Evolutionary conservation across 2,113 vertebrate species (phyloP), one percentile per base, ranked within the genome.

Genomic region (Anguilla rostrata): DNA sequence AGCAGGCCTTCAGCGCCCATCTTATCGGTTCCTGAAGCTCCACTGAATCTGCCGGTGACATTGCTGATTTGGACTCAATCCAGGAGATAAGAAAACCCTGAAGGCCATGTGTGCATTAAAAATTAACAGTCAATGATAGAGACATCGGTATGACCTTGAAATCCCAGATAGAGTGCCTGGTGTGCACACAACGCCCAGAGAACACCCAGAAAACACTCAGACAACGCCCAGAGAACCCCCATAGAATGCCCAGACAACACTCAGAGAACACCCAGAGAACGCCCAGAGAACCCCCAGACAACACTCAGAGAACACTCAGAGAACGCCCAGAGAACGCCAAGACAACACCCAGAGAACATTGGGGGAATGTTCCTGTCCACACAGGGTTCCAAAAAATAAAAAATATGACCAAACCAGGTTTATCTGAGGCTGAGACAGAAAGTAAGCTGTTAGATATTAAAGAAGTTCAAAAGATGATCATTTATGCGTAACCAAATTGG

Each of bases 31-130:
- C 29, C 39, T 80, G n/a, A 43, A 0, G 18, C 34, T 79, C 78
- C 53, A 84, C 16, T 3, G 16, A 79, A 63, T 85, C 78, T 15
- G 39, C 22, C 18, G n/a, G 40, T 83, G 78, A 87, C 87, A 63
- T 78, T 86, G 82, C 26, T 34, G n/a, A 39, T 75, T 56, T n/a
- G 14, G 22, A 78, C 53, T 86, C 85, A 78, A 82, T 39, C 63
- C 5, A 22, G 80, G 78, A 57, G 85, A 91, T 91, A 90, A 92
- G 83, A 11, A 16, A 40, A 84, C 79, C 56, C 34, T 86, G 88
- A 90, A 90, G 89, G 90, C 56, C 87, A 88, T 6, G 63, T 84
- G 79, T 83, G 29, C 86, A 91, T 88, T 90, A 91, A 90, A 90
- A 84, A 91, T 91, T 91, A 92, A 92, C 90, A 86, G 84, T 56